Evolutionary conservation across 2,113 vertebrate genomes (phyloP), one percentile per base, ranked within the genome.

Genomic region (Notiomystis cincta): DNA sequence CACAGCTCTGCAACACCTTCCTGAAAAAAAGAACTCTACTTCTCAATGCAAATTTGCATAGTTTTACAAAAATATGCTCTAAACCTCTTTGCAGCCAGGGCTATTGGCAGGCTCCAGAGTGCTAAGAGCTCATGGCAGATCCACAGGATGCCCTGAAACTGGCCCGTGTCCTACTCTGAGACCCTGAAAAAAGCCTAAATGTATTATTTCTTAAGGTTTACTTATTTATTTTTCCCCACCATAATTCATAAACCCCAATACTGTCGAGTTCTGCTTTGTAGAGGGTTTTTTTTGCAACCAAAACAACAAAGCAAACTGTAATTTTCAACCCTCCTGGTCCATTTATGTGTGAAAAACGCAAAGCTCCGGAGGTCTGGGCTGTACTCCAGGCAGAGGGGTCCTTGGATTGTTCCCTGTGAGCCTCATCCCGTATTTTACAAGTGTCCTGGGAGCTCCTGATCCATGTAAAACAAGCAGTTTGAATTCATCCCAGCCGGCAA

Each of bases 391-490:
- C 53, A 79, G 31, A 24, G 40, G 42, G 23, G 6, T 67, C 65
- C 65, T 30, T n/a, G 65, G 35, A 51, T 50, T 56, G 60, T 0
- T 70, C 57, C 84, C 40, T 40, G 1, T 20, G 81, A 94, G 65
- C 65, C 58, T 72, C 78, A 87, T 85, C 38, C 62, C 21, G 1
- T 58, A 65, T 79, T 87, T 93, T 22, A 84, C 89, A 82, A 6
- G 1, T 89, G 65, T 84, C 71, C 57, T 38, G 54, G 85, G 69
- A 57, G 50, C 82, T 37, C 61, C 20, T 28, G 51, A 33, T 12
- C 65, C n/a, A 0, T 90, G 84, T 73, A 27, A 87, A 95, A 89
- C 27, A 50, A 58, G 87, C 89, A 79, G 62, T 80, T 80, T 94
- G 84, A 77, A 93, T 87, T 58, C 94, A 73, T 51, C 91, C 11